Base-by-base conservation (phyloP, 2,797 vertebrate genomes). In the Fistularia tabacaria region DNA sequence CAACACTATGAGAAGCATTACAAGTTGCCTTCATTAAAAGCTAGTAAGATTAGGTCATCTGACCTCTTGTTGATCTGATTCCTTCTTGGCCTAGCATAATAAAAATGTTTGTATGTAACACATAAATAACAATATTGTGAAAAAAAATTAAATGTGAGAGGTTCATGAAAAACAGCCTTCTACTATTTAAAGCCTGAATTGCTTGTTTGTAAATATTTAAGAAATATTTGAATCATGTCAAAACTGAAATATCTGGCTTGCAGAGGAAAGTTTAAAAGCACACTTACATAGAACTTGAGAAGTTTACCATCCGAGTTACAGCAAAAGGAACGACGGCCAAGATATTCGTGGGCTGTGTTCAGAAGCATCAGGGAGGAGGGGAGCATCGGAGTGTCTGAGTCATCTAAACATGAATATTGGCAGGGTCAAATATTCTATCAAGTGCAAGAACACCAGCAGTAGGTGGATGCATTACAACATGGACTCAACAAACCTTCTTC, bases 301-400 rank as follows among this genome's bases (percentile, higher is more conserved):
- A 99, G 90, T 8, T 93, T 89, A 1, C 97, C 97, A 0, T 95
- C 92, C 0, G 96, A 97, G 81, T 92, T 95, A 84, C 95, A 98
- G 72, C 97, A 99, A 92, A 95, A 91, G 46, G 94, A 94, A 47
- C 95, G 92, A 14, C 97, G 92, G 44, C 97, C 97, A 67, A 99
- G 88, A 77, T 93, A 98, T 69, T 99, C 96, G 1, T 99, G 97
- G 6, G 96, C 97, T 0, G 95, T 97, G 81, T 94, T 98, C 59
- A 99, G 88, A 49, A 99, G 89, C 95, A 96, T 97, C 54, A 99
- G 92, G 0, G 97, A 99, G 36, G 97, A 94, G 0, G 97, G 95
- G 65, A 99, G 85, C 93, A 98, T 85, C 10, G 95, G 92, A 0
- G 86, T 87, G 68, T 95, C 92, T 0, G 90, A 82, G 67, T 91